Conservation (phyloP, 2,888 invertebrate species). For the Tuta absoluta region DNA sequence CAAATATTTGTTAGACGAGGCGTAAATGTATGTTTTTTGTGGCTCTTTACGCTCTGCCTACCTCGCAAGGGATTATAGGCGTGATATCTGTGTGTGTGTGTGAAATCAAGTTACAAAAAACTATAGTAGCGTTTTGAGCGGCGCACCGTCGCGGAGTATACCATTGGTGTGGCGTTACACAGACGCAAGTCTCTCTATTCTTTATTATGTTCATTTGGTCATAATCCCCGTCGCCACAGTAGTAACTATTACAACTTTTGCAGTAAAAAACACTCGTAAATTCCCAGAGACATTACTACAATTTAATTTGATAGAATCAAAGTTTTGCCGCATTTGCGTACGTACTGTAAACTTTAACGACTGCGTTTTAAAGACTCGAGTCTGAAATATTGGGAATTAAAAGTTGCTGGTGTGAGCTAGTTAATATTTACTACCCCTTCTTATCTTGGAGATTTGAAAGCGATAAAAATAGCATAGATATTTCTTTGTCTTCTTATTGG, state of each 20-base stretch:
- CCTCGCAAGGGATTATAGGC: too few relatives aligned
- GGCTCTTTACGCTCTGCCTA: too few relatives aligned
- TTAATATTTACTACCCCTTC: not conserved
- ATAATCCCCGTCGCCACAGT: slow-evolving; percentile 9
- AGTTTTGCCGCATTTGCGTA: slow-evolving; percentile 5
- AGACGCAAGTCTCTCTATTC: not conserved
- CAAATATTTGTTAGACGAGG: too few relatives aligned
- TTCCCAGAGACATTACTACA: slow-evolving; percentile 5
- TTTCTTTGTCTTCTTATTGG: too few relatives aligned
- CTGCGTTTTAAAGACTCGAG: not conserved
- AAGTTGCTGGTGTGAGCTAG: not conserved
- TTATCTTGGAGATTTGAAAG: too few relatives aligned
- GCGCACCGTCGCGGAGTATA: too few relatives aligned
- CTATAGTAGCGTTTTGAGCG: too few relatives aligned
- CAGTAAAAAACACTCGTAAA: not conserved
- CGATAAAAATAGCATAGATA: too few relatives aligned
- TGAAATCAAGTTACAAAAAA: too few relatives aligned
- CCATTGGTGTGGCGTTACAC: too few relatives aligned
- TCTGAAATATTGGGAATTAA: not conserved
- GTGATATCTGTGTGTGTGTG: too few relatives aligned
- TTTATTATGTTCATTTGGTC: slow-evolving; percentile 9
- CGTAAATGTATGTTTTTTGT: too few relatives aligned
- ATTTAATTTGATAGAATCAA: slow-evolving; percentile 12
- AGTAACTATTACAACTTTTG: not conserved
- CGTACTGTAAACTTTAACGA: not conserved